Conservation (phyloP, 2,113 vertebrate genomes). For the Leptobrachium ailaonicum region DNA sequence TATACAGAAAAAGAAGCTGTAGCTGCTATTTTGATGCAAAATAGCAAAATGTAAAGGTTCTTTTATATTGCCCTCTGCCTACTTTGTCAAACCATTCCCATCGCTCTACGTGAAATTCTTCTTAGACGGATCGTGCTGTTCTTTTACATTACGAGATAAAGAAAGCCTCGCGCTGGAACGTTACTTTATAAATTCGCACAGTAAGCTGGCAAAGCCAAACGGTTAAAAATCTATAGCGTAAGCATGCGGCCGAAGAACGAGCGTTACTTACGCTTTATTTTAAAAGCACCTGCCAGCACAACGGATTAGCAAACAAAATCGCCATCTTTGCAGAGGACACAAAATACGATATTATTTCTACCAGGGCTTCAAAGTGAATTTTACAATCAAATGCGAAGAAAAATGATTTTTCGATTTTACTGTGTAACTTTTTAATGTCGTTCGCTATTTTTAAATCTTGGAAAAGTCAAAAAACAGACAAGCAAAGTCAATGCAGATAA, state of each 20-base stretch:
- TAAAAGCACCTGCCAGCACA: neutral
- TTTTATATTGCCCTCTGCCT: neutral
- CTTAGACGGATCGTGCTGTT: conserved; percentile 7
- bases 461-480: no score
- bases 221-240: no score
- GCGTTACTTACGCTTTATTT: neutral
- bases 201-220: neutral
- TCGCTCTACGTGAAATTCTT: conserved; percentile 1
- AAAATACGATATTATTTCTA: neutral
- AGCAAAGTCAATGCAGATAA: no score
- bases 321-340: neutral
- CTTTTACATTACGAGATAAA: conserved; percentile 14
- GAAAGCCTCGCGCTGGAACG: neutral
- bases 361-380: no score
- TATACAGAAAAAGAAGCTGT: conserved; percentile 11
- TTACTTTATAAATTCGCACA: neutral
- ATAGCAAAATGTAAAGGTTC: neutral
- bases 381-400: neutral
- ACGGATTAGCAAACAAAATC: neutral
- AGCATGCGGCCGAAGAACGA: neutral
- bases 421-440: no score
- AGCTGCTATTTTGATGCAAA: neutral
- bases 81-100: neutral
- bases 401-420: no score
- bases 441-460: no score